Conservation (phyloP, 2,113 vertebrate genomes). For the Neodon shergylaensis region DNA sequence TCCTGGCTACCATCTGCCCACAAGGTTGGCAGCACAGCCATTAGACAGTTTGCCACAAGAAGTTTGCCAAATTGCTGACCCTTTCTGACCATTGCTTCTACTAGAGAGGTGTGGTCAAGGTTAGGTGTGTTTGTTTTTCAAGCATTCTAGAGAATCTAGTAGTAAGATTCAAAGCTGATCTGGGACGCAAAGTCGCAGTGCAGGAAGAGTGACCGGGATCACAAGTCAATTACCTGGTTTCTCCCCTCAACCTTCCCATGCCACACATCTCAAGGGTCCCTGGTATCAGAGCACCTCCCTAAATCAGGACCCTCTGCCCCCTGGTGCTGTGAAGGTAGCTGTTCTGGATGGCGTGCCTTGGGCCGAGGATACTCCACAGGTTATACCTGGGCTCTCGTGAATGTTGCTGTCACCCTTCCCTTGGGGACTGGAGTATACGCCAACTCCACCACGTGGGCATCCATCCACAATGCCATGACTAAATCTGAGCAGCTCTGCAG, state of each 20-base stretch:
- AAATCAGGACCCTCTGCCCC: background rate
- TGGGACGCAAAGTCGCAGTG: background rate
- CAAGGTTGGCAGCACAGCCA: slow-evolving; percentile 6
- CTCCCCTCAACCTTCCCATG: background rate
- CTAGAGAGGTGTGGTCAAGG: slow-evolving; percentile 64
- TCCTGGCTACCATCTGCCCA: background rate
- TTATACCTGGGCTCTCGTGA: background rate
- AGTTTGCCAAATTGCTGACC: slow-evolving; percentile 45
- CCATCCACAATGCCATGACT: background rate
- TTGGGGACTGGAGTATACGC: background rate
- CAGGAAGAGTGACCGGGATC: slow-evolving; percentile 28
- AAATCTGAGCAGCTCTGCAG: slow-evolving; percentile 9
- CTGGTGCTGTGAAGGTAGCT: background rate
- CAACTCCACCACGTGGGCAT: background rate
- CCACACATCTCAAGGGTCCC: background rate
- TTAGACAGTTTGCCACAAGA: slow-evolving; percentile 44
- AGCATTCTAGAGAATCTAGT: slow-evolving; percentile 41
- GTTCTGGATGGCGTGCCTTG: background rate
- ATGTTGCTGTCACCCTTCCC: background rate
- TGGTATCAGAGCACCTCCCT: background rate
- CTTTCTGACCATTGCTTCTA: slow-evolving; percentile 12
- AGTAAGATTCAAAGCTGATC: slow-evolving; percentile 36
- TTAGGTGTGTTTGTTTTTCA: slow-evolving; percentile 59
- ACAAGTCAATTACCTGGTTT: slow-evolving; percentile 13
- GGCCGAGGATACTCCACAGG: background rate